Conservation (phyloP, 2,888 invertebrate genomes). For the Tenthredo mesomela region DNA sequence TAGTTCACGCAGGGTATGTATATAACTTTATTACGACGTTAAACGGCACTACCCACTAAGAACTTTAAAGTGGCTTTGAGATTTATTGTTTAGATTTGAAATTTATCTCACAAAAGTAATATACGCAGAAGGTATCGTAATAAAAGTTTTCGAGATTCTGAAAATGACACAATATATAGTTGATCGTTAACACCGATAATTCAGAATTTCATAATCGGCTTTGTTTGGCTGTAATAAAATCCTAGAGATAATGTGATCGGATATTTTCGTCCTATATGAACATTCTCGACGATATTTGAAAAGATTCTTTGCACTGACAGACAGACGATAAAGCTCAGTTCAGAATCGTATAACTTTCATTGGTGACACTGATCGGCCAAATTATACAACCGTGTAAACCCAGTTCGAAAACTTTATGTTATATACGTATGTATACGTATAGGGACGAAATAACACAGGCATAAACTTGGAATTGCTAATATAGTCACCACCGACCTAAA, state of each 20-base stretch:
- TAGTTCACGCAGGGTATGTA: neutral
- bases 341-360: conserved; percentile 19
- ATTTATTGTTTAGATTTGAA: neutral
- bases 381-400: conserved; percentile 35
- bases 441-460: neutral
- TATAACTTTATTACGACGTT: neutral
- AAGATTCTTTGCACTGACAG: neutral
- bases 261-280: neutral
- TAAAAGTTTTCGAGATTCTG: neutral
- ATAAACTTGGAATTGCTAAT: conserved; percentile 49
- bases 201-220: neutral
- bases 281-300: neutral
- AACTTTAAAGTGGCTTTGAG: neutral
- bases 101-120: neutral
- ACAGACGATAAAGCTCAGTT: conserved; percentile 30
- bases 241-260: neutral
- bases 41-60: neutral
- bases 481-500: conserved; percentile 35
- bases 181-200: neutral
- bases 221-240: neutral
- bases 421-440: neutral
- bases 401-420: conserved; percentile 18
- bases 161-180: neutral
- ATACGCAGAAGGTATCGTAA: neutral
- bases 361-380: neutral